A percentile compares a stretch with the other conserved stretches of the same genome.
Conservation (phyloP, 2,797 vertebrate genomes). For the Apodemus agrarius region DNA sequence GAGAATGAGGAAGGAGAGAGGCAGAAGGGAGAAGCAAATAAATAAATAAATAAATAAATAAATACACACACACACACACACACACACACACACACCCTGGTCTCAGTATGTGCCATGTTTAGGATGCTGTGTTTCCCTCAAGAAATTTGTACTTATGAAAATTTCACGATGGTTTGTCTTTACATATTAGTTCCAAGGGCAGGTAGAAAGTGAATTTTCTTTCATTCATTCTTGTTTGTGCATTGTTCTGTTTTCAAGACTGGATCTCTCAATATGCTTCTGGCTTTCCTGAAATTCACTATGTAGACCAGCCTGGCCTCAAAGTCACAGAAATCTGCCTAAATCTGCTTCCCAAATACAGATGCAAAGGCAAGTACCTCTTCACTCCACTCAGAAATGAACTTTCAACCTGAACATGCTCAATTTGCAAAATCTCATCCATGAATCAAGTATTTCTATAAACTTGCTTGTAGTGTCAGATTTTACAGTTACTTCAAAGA, state of each 20-base stretch:
- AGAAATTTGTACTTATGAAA: conserved; percentile 10
- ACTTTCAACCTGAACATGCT: not conserved
- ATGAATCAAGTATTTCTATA: not conserved
- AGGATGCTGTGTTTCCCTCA: not conserved
- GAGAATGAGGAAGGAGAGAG: no score
- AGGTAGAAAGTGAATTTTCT: conserved; percentile 22
- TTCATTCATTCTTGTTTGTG: not conserved
- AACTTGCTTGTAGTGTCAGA: not conserved
- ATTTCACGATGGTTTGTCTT: conserved; percentile 1
- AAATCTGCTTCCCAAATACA: not conserved
- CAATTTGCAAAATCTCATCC: not conserved
- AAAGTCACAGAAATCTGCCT: not conserved
- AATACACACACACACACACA: no score
- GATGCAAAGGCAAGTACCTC: not conserved
- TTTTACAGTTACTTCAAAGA: not conserved
- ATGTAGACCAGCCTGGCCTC: not conserved
- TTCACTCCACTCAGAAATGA: not conserved
- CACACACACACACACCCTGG: not conserved
- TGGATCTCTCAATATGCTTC: not conserved
- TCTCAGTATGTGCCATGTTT: not conserved
- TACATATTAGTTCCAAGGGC: not conserved
- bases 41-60: not conserved
- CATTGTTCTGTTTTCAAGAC: not conserved
- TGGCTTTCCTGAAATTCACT: not conserved
- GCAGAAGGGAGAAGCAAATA: not conserved